Evolutionary conservation across 2,888 invertebrate genomes (phyloP), one percentile per base, ranked within the genome.

Genomic region (Mythimna vitellina): DNA sequence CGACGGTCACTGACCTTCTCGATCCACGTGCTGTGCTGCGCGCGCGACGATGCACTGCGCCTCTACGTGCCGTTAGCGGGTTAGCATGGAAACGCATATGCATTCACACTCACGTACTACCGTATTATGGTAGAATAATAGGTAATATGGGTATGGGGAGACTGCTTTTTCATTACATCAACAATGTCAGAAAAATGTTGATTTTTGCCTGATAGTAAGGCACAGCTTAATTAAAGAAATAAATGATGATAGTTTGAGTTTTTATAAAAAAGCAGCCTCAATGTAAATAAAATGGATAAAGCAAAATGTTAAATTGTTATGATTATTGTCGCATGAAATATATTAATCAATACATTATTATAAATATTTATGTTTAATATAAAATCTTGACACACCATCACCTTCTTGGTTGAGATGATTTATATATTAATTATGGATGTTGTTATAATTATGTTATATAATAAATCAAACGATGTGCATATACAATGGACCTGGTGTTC

Each of bases 1-100:
- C 86, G 80, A 80, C 69, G 42, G 86, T 81, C 88, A 96, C 96
- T 95, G 93, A 98, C 98, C 98, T 98, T 98, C 96, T 98, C 98
- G 92, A 98, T 98, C 98, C 98, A 98, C 88, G 98, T 98, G 96
- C 98, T 96, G 95, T 96, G 95, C 84, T 95, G 93, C 87, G 95
- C 95, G 87, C 96, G 95, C 92, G 95, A 93, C 89, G 95, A 90
- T 84, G 93, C 93, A 86, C 91, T 93, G 90, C 95, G 95, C 94
- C 94, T 94, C 96, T 96, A 95, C 93, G 94, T 93, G 94, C 92
- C 95, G 94, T 94, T 95, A 95, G 93, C 96, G 94, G 94, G 96
- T 96, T 96, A 95, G 96, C 96, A 96, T 96, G 96, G 93, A 96
- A 96, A 95, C 94, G 95, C 93, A 94, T 90, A 93, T 88, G 89